phyloP scores from a whole-genome alignment of 37 sponge, comb jelly and placozoan species.

The Sycon ciliatum region DNA sequence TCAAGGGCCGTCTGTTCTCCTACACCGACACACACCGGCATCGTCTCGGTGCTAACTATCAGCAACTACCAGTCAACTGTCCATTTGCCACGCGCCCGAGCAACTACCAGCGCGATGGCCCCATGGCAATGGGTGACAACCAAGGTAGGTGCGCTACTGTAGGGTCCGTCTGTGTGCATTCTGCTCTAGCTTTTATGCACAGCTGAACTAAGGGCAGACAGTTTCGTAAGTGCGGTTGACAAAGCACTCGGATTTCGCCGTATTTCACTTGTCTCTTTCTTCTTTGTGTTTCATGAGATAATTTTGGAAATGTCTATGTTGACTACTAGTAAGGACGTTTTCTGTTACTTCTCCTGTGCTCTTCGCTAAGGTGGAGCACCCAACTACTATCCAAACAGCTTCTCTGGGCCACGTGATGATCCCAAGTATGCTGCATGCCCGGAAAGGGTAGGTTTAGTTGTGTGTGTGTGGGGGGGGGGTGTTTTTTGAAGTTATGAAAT shows the following conservation, averaged over 20 bases:
- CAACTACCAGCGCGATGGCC: conserved; percentile 78
- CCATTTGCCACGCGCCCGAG: conserved; percentile 44
- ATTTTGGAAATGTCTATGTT: too few relatives aligned
- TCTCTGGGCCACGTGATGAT: conserved; percentile 54
- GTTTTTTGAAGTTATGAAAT: neutral
- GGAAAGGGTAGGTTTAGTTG: neutral
- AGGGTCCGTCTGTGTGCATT: too few relatives aligned
- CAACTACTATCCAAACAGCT: conserved; percentile 84
- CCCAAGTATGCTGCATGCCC: conserved; percentile 31
- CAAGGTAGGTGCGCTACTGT: too few relatives aligned
- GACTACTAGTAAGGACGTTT: too few relatives aligned
- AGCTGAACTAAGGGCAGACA: too few relatives aligned
- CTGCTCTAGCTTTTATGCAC: too few relatives aligned
- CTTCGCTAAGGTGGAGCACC: conserved; percentile 50
- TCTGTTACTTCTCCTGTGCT: neutral
- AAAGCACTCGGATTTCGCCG: too few relatives aligned
- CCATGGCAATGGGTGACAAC: conserved; percentile 54
- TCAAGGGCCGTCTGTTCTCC: conserved; percentile 73
- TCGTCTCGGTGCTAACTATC: conserved; percentile 66
- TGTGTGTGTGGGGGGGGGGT: too few relatives aligned
- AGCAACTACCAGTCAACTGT: conserved; percentile 77
- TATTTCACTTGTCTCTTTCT: too few relatives aligned
- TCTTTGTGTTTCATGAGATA: too few relatives aligned
- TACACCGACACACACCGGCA: conserved; percentile 76
- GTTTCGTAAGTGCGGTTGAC: too few relatives aligned